A percentile compares a stretch with the other conserved stretches of the same genome.
Conservation (phyloP, 2,888 invertebrate genomes). For the Drosophila paracracens region DNA sequence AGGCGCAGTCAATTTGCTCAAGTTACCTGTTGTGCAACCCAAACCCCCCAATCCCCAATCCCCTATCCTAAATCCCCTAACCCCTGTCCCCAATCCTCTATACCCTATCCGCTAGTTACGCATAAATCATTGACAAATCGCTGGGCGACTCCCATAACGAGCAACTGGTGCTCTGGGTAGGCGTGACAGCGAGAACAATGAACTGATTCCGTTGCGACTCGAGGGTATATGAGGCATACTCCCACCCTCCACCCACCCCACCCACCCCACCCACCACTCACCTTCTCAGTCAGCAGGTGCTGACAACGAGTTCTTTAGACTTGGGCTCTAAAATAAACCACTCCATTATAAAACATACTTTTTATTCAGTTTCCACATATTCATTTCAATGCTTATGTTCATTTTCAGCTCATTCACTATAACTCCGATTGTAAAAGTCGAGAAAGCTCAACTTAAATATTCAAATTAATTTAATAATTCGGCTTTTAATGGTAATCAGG, state of each 20-base stretch:
- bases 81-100: not conserved
- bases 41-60: not conserved
- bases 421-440: not conserved
- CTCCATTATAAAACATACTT: not conserved
- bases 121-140: conserved; percentile 57
- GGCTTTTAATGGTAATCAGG: not conserved
- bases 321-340: not conserved
- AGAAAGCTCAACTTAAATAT: not conserved
- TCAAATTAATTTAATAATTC: not conserved
- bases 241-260: too few species aligned
- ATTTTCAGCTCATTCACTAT: not conserved
- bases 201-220: conserved; percentile 21
- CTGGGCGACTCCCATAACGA: conserved; percentile 52
- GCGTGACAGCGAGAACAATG: conserved; percentile 33
- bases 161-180: conserved; percentile 49
- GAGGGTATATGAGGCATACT: not conserved
- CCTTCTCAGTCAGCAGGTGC: not conserved
- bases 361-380: not conserved
- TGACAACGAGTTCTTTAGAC: not conserved
- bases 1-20: conserved; percentile 42
- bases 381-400: not conserved
- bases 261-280: too few species aligned
- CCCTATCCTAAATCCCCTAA: too few species aligned
- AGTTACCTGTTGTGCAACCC: conserved; percentile 34
- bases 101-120: not conserved